Evolutionary conservation across 2,113 vertebrate genomes (phyloP).

Genomic region (Malaclemys terrapin): DNA sequence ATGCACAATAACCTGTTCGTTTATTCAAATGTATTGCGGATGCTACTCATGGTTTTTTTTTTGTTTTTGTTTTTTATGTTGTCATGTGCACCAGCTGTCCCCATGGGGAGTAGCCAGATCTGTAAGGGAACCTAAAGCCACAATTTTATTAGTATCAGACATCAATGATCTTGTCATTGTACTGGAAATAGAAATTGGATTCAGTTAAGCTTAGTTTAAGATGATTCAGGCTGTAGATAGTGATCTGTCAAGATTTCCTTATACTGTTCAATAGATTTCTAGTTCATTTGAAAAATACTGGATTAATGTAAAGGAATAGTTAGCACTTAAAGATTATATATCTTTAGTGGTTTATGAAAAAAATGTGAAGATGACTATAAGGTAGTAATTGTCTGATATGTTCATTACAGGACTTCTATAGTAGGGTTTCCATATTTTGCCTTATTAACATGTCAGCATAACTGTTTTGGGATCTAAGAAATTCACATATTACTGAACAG

Average conservation of each 20-base stretch:
- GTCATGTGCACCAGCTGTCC: not conserved
- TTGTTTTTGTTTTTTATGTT: not conserved
- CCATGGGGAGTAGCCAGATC: constrained; percentile 37
- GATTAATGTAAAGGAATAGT: constrained; percentile 58
- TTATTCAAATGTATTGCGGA: not conserved
- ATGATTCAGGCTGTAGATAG: constrained; percentile 52
- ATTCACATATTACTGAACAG: constrained; percentile 49
- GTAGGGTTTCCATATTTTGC: constrained; percentile 17
- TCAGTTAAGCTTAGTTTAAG: constrained; percentile 56
- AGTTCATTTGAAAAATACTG: constrained; percentile 69
- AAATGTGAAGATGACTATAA: constrained; percentile 65
- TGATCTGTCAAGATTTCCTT: constrained; percentile 62
- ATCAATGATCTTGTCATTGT: constrained; percentile 56
- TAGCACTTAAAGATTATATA: constrained; percentile 60
- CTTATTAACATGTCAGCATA: constrained; percentile 6
- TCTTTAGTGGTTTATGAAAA: constrained; percentile 66
- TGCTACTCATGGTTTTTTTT: not conserved
- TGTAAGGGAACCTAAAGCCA: constrained; percentile 46
- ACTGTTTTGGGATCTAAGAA: constrained; percentile 10
- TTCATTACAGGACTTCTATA: not conserved
- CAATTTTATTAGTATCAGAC: constrained; percentile 61
- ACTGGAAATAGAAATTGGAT: constrained; percentile 31
- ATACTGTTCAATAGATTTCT: constrained; percentile 56
- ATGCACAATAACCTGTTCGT: not conserved
- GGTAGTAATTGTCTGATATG: constrained; percentile 40